A percentile compares a stretch with the other conserved stretches of the same genome.
phyloP scores from a whole-genome alignment of 1,140 invertebrate genomes.

The Aphaenogaster floridana region DNA sequence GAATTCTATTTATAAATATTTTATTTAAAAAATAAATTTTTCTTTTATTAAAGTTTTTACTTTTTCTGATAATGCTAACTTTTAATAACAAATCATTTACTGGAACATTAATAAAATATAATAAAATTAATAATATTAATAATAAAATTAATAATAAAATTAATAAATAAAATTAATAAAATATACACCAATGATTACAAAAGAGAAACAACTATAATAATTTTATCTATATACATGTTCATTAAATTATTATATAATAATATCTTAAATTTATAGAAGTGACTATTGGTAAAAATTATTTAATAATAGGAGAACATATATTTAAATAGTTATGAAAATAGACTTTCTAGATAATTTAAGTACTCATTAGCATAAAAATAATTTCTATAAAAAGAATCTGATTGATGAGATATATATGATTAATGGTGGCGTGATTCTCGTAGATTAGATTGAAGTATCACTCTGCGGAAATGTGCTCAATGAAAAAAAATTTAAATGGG shows the following conservation, averaged over 20 bases:
- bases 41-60: not conserved
- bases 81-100: not conserved
- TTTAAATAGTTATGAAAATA: not conserved
- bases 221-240: not conserved
- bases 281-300: not conserved
- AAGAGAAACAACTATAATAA: not conserved
- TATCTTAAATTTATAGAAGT: not conserved
- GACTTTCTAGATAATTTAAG: not conserved
- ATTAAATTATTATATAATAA: not conserved
- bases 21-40: not conserved
- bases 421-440: constrained; percentile 35
- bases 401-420: not conserved
- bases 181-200: no score
- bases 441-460: not conserved
- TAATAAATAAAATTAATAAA: no score
- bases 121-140: no score
- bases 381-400: not conserved
- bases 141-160: no score
- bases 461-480: not conserved
- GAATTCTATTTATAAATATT: not conserved
- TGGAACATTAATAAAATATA: not conserved
- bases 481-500: not conserved
- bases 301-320: not conserved
- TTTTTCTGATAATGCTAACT: not conserved
- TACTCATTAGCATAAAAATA: not conserved